Evolutionary conservation across 2,113 vertebrate species (phyloP).

Genomic region (Pseudonaja textilis): DNA sequence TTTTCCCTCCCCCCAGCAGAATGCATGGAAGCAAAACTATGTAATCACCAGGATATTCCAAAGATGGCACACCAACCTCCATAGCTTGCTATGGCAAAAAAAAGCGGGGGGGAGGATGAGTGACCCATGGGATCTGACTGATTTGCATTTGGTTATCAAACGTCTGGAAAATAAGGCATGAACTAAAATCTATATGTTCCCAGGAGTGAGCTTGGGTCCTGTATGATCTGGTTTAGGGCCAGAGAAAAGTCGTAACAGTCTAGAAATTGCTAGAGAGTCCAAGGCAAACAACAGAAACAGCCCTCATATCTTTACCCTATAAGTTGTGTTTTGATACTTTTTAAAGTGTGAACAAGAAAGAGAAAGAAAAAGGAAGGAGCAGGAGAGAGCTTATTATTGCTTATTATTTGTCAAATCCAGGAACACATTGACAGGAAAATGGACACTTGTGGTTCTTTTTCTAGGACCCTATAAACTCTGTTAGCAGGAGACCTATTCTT

Average conservation of each 20-base stretch:
- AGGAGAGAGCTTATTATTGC: neutral
- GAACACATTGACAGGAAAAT: neutral
- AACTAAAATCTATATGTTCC: neutral
- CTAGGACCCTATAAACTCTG: neutral
- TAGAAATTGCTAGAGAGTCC: neutral
- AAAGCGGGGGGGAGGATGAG: neutral
- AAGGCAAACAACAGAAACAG: neutral
- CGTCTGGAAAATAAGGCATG: neutral
- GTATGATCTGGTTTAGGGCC: neutral
- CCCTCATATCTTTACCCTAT: neutral
- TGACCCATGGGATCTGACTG: neutral
- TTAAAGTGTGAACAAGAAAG: neutral
- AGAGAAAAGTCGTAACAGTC: neutral
- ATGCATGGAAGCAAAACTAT: neutral
- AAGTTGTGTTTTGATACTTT: neutral
- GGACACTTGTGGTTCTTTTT: fast-evolving
- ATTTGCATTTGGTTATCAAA: neutral
- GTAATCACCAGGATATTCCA: neutral
- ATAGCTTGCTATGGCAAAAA: neutral
- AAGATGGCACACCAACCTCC: neutral
- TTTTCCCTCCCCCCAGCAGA: neutral
- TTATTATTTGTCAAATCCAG: neutral
- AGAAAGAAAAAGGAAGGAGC: neutral
- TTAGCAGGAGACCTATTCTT: neutral
- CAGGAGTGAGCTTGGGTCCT: too few relatives aligned